phyloP scores from a whole-genome alignment of 2,888 invertebrate species.

The Megastigmus dorsalis region DNA sequence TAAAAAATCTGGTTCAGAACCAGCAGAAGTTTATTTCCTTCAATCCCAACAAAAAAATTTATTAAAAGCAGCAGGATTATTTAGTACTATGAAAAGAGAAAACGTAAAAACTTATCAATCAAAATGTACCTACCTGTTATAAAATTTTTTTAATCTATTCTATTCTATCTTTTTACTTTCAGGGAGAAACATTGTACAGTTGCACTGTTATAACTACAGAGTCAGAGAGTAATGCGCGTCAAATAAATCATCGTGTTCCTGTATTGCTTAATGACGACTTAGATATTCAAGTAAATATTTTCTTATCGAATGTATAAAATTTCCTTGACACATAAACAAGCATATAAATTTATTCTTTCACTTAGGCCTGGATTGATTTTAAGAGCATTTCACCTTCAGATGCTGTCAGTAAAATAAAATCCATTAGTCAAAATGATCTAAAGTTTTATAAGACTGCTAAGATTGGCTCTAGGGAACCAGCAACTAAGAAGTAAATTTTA shows the following conservation, averaged over 20 bases:
- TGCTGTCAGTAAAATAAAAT: constrained; percentile 44
- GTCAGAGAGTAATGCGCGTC: constrained; percentile 15
- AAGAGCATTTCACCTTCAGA: constrained; percentile 34
- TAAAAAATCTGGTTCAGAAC: constrained; percentile 25
- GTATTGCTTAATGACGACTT: constrained; percentile 30
- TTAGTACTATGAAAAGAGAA: constrained; percentile 27
- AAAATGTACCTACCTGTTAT: not conserved
- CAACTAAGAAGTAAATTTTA: constrained; percentile 28
- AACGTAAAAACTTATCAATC: constrained; percentile 41
- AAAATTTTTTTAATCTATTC: not conserved
- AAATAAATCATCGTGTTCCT: constrained; percentile 46
- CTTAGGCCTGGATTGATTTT: constrained; percentile 49
- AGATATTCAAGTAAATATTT: constrained; percentile 33
- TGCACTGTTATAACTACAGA: constrained; percentile 50
- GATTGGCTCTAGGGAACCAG: constrained; percentile 42
- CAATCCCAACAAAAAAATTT: constrained; percentile 39
- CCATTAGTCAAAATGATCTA: constrained; percentile 8
- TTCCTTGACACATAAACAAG: not conserved
- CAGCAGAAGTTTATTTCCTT: constrained; percentile 46
- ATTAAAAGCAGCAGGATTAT: constrained; percentile 50
- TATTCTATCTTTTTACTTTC: constrained; percentile 9
- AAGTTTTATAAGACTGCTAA: constrained; percentile 38
- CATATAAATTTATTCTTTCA: not conserved
- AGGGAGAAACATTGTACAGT: constrained; percentile 43
- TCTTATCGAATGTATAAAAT: not conserved